Evolutionary conservation across 2,797 vertebrate species (phyloP).

Genomic region (Staurois parvus): DNA sequence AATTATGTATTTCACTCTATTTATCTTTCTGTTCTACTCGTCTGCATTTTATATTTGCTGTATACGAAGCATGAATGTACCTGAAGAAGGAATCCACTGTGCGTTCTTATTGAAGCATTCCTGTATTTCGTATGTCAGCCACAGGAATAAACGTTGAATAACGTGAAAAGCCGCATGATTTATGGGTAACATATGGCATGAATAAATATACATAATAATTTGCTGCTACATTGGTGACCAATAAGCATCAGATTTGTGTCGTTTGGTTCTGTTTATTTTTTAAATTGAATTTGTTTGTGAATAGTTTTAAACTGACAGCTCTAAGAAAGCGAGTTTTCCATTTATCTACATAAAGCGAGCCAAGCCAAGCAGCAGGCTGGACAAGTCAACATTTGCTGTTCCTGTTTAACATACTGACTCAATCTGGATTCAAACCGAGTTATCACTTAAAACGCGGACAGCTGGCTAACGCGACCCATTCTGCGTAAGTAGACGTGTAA

Average conservation of each 20-base stretch:
- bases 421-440: slow-evolving; percentile 50
- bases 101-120: background rate
- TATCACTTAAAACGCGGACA: slow-evolving; percentile 46
- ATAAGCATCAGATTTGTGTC: slow-evolving; percentile 24
- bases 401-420: slow-evolving; percentile 55
- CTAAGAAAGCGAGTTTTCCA: slow-evolving; percentile 9
- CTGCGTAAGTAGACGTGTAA: slow-evolving; percentile 30
- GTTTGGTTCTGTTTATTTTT: slow-evolving; percentile 29
- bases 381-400: slow-evolving; percentile 40
- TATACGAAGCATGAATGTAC: background rate
- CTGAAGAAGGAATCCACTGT: background rate
- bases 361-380: background rate
- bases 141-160: background rate
- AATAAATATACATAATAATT: slow-evolving; percentile 7
- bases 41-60: too few relatives aligned
- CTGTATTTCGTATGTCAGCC: background rate
- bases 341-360: slow-evolving; percentile 36
- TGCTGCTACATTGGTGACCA: slow-evolving; percentile 3
- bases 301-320: slow-evolving; percentile 18
- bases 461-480: slow-evolving; percentile 34
- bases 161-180: background rate
- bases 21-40: too few relatives aligned
- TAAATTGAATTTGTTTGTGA: slow-evolving; percentile 6
- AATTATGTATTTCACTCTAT: too few relatives aligned
- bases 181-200: slow-evolving; percentile 13